Evolutionary conservation across 2,797 vertebrate genomes (phyloP).

Genomic region (Neosilurus mollespiculum): DNA sequence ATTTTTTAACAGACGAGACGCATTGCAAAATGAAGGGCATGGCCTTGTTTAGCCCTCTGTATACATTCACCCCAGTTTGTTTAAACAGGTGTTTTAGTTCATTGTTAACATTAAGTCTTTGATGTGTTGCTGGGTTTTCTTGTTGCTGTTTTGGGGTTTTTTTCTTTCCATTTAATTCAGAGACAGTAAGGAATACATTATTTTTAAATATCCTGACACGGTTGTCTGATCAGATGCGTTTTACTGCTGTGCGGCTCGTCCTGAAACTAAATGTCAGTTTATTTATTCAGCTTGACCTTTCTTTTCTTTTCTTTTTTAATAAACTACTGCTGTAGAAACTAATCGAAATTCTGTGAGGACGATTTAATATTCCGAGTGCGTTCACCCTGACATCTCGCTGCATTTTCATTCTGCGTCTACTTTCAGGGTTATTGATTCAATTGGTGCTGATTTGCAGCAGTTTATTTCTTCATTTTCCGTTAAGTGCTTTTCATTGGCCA

Average conservation of each 20-base stretch:
- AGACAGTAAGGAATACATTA: neutral
- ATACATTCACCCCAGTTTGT: rapidly evolving
- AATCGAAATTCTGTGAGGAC: neutral
- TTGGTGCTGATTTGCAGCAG: slow-evolving; percentile 29
- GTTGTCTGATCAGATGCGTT: neutral
- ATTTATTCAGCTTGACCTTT: neutral
- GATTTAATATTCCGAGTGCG: neutral
- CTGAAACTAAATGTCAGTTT: neutral
- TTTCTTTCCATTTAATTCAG: neutral
- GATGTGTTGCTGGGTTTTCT: no score
- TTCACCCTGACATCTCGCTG: neutral
- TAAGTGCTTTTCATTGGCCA: slow-evolving; percentile 16
- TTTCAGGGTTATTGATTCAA: slow-evolving; percentile 31
- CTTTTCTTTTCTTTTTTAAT: neutral
- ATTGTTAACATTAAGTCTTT: neutral
- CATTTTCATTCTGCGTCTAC: neutral
- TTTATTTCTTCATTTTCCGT: slow-evolving; percentile 31
- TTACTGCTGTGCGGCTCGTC: neutral
- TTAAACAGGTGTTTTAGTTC: neutral
- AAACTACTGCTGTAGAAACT: neutral
- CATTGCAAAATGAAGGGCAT: neutral
- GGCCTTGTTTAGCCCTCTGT: neutral
- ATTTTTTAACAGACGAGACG: neutral
- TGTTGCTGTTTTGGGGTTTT: neutral
- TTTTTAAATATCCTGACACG: neutral